These are phyloP conservation scores for Oophaga pumilio DNA, from an alignment of 2,113 vertebrate species.

Conservation along the genomic window DNA sequence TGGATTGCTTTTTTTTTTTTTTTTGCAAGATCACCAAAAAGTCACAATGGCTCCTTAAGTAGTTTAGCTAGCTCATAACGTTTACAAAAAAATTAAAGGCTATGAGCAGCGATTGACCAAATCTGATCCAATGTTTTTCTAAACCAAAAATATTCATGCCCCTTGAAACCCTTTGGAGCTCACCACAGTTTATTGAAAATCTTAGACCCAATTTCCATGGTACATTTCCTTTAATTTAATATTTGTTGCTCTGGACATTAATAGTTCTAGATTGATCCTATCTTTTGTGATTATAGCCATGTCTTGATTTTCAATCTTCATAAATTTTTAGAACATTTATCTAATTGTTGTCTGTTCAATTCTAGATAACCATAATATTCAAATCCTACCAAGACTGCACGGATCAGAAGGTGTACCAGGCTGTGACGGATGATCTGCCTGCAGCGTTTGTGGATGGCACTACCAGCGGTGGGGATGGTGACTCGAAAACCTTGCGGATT, in stretches of 20 bases:
- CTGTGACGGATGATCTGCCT: constrained; percentile 89
- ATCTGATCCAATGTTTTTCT: no score
- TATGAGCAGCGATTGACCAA: no score
- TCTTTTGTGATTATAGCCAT: background rate
- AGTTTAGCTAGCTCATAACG: no score
- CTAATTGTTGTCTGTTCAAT: background rate
- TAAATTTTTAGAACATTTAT: background rate
- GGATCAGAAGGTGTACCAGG: constrained; percentile 96
- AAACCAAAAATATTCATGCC: no score
- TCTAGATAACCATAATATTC: constrained; percentile 93
- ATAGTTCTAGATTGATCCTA: background rate
- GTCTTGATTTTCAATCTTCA: background rate
- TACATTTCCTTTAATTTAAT: background rate
- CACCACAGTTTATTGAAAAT: background rate
- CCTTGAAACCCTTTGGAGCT: background rate
- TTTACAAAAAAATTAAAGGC: no score
- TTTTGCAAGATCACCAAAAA: no score
- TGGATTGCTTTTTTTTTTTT: no score
- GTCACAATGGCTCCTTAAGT: no score
- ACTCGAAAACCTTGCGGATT: constrained; percentile 81
- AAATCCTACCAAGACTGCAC: constrained; percentile 92
- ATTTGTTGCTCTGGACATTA: background rate
- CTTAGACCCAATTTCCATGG: background rate
- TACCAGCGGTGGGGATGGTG: constrained; percentile 76
- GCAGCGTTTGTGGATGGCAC: constrained; percentile 94